phyloP scores from a whole-genome alignment of 2,888 invertebrate species.

The Loripinus fragilis region DNA sequence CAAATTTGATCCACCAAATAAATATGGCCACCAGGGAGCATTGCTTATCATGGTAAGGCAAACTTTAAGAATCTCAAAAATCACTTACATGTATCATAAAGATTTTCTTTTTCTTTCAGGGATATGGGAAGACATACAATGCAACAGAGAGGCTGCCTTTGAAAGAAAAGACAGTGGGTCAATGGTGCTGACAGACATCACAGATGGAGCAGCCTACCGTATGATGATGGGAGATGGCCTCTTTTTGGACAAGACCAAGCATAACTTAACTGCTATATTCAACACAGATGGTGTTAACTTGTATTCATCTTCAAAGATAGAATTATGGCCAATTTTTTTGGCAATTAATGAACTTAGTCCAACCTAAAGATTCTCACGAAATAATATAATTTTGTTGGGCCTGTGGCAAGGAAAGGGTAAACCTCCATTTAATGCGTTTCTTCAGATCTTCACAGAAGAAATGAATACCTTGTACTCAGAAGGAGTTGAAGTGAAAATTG shows the following conservation, averaged over 20 bases:
- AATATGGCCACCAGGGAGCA: too few species aligned
- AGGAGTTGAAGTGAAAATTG: slow-evolving; percentile 42
- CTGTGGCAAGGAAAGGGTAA: slow-evolving; percentile 60
- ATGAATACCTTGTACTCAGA: slow-evolving; percentile 28
- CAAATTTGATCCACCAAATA: too few species aligned
- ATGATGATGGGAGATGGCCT: slow-evolving; percentile 20
- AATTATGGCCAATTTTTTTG: slow-evolving; percentile 54
- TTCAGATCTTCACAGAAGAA: slow-evolving; percentile 36
- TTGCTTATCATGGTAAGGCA: too few species aligned
- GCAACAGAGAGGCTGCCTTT: slow-evolving; percentile 6
- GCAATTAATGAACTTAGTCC: slow-evolving; percentile 53
- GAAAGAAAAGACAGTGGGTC: neutral
- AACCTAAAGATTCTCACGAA: slow-evolving; percentile 38
- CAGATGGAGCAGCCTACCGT: slow-evolving; percentile 34
- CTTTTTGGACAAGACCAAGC: neutral
- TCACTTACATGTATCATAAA: too few species aligned
- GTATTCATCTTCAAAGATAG: slow-evolving; percentile 45
- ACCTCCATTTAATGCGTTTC: slow-evolving; percentile 47
- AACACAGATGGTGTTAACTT: slow-evolving; percentile 56
- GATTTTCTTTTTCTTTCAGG: slow-evolving; percentile 29
- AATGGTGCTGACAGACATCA: slow-evolving; percentile 34
- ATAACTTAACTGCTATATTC: slow-evolving; percentile 39
- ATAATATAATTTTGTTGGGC: slow-evolving; percentile 49
- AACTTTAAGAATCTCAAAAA: too few species aligned
- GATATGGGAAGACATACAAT: slow-evolving; percentile 28